Conservation (phyloP, 2,888 invertebrate genomes). For the Erynnis tages region DNA sequence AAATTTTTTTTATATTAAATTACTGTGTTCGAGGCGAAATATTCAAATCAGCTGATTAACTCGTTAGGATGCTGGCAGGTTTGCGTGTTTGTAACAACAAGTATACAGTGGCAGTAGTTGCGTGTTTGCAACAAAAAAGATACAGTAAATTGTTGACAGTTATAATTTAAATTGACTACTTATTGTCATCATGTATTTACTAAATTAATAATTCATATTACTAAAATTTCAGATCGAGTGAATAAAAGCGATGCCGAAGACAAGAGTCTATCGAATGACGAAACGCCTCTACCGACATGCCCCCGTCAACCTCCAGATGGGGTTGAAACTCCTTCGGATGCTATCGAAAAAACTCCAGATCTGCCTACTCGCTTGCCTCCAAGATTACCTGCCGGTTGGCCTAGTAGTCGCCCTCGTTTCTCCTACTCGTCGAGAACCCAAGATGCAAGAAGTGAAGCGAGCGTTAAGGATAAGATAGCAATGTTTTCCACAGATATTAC, state of each 20-base stretch:
- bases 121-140: too few species aligned
- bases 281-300: slow-evolving; percentile 78
- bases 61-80: slow-evolving; percentile 38
- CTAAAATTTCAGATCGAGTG: slow-evolving; percentile 64
- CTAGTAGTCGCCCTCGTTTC: slow-evolving; percentile 57
- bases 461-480: slow-evolving; percentile 92
- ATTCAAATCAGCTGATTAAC: background rate
- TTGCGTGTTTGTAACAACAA: slow-evolving; percentile 46
- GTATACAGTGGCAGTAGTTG: background rate
- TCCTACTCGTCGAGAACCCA: slow-evolving; percentile 82
- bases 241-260: slow-evolving; percentile 74
- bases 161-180: background rate
- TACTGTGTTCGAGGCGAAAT: background rate
- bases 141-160: too few species aligned
- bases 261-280: slow-evolving; percentile 75
- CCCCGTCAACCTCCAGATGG: slow-evolving; percentile 91
- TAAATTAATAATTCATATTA: background rate
- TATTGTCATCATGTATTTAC: background rate
- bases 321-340: slow-evolving; percentile 89
- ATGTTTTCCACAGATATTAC: slow-evolving; percentile 87
- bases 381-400: slow-evolving; percentile 55
- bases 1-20: background rate
- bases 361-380: slow-evolving; percentile 64
- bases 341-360: slow-evolving; percentile 80
- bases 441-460: slow-evolving; percentile 90